Percentiles rank a stretch among this genome's conserved stretches.
Evolutionary conservation across 2,113 vertebrate species (phyloP).

Genomic region (Pygoscelis adeliae): DNA sequence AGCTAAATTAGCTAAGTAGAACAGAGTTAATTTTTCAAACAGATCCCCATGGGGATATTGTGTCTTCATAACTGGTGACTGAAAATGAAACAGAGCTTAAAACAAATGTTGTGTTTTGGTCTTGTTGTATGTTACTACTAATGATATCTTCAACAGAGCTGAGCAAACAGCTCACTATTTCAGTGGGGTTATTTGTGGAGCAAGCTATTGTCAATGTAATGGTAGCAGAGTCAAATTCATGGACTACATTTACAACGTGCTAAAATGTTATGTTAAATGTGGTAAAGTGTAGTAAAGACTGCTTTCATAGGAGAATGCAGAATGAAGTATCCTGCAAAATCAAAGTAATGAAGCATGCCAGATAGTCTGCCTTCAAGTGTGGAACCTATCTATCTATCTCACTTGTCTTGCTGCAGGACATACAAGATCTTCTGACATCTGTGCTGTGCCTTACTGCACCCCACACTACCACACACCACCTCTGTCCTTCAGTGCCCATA

Average conservation of each 20-base stretch:
- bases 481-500: not conserved
- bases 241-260: not conserved
- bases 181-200: not conserved
- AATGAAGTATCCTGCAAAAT: not conserved
- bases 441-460: not conserved
- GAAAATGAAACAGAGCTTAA: constrained; percentile 23
- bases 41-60: not conserved
- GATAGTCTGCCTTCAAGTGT: not conserved
- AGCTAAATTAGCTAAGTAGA: not conserved
- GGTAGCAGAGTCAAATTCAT: not conserved
- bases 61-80: constrained; percentile 34
- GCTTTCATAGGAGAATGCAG: not conserved
- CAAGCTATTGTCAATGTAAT: not conserved
- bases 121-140: not conserved
- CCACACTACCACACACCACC: not conserved
- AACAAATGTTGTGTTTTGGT: not conserved
- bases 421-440: not conserved
- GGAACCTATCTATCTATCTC: not conserved
- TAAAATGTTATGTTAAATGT: not conserved
- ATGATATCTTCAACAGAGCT: not conserved
- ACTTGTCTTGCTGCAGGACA: not conserved
- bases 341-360: not conserved
- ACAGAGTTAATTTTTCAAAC: constrained; percentile 53
- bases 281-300: not conserved
- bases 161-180: not conserved